Conservation (phyloP, 2,888 invertebrate species). For the Cephus rjabovi region DNA sequence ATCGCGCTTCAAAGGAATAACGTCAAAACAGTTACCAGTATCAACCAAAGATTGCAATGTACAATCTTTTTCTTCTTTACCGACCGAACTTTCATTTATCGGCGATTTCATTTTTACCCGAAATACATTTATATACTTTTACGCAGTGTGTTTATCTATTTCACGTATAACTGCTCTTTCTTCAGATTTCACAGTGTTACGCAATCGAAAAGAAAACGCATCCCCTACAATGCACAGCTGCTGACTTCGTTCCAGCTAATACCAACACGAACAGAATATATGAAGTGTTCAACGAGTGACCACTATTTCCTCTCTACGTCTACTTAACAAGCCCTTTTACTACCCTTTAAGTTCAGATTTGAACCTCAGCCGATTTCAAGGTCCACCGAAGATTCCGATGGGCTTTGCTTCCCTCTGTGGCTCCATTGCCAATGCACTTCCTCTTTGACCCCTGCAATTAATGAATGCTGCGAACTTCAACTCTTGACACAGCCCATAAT, state of each 20-base stretch:
- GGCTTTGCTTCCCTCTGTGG: not conserved
- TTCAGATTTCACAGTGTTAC: not conserved
- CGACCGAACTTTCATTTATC: too few relatives aligned
- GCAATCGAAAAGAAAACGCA: not conserved
- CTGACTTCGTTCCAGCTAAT: not conserved
- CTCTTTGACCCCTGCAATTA: not conserved
- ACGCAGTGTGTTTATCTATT: not conserved
- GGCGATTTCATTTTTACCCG: not conserved
- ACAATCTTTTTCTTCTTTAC: not conserved
- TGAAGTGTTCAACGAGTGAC: not conserved
- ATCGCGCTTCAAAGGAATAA: not conserved
- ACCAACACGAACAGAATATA: not conserved
- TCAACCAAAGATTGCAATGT: not conserved
- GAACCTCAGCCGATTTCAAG: not conserved
- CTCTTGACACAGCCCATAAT: not conserved
- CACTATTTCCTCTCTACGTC: not conserved
- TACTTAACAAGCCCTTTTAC: not conserved
- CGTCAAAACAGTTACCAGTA: not conserved
- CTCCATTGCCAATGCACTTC: not conserved
- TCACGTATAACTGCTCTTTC: not conserved
- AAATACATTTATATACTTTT: not conserved
- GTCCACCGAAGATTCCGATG: not conserved
- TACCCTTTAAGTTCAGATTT: not conserved
- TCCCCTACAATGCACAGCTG: not conserved
- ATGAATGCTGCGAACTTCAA: not conserved